phyloP scores from a whole-genome alignment of 2,113 vertebrate genomes.

The Pedionomus torquatus region DNA sequence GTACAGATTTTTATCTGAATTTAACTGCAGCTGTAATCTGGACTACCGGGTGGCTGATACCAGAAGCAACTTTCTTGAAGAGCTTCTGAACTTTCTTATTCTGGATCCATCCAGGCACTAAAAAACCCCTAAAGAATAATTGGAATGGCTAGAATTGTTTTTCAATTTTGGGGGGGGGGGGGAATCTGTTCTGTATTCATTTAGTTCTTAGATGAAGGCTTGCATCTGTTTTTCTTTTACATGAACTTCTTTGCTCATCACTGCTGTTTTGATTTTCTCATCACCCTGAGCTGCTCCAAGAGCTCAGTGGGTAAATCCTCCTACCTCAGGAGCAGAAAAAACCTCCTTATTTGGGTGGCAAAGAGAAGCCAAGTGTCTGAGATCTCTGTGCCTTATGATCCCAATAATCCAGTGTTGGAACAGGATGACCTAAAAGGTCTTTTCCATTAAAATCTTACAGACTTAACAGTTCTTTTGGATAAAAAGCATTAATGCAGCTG shows the following conservation, averaged over 20 bases:
- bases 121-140: neutral
- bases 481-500: neutral
- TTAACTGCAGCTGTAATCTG: conserved; percentile 24
- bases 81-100: neutral
- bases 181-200: neutral
- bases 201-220: neutral
- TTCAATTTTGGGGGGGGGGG: neutral
- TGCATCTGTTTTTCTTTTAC: neutral
- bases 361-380: neutral
- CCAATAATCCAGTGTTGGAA: neutral
- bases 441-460: neutral
- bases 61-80: neutral
- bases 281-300: neutral
- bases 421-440: neutral
- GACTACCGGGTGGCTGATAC: neutral
- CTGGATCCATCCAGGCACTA: neutral
- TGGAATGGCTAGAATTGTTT: neutral
- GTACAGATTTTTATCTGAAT: conserved; percentile 55
- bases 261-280: neutral
- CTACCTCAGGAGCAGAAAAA: neutral
- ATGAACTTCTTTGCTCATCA: neutral
- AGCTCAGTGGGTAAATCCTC: conserved; percentile 1
- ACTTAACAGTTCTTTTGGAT: neutral
- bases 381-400: neutral
- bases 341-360: neutral